These are phyloP conservation scores for Drosophila histrio DNA, from an alignment of 2,888 invertebrate genomes.

Conservation along the genomic window DNA sequence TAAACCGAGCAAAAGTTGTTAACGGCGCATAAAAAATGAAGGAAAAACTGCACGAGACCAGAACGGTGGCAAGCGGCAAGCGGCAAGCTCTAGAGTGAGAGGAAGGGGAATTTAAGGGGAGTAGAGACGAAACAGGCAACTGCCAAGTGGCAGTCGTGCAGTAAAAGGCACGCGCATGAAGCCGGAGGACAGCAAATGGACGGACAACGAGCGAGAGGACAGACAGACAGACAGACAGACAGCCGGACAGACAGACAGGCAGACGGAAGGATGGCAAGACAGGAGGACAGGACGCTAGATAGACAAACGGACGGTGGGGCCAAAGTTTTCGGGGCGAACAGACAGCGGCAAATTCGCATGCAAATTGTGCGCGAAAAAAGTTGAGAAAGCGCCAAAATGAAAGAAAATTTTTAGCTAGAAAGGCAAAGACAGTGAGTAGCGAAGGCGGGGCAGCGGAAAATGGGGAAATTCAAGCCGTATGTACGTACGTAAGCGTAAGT, in stretches of 20 bases:
- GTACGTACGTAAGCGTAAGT: slow-evolving; percentile 46
- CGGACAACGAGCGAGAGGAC: slow-evolving; percentile 42
- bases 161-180: slow-evolving; percentile 66
- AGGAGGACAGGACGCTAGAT: background rate
- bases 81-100: background rate
- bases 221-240: background rate
- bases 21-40: slow-evolving; percentile 77
- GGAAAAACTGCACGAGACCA: slow-evolving; percentile 51
- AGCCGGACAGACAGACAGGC: slow-evolving; percentile 12
- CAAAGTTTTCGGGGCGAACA: slow-evolving; percentile 52
- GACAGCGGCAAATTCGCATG: slow-evolving; percentile 79
- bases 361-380: slow-evolving; percentile 80
- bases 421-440: background rate
- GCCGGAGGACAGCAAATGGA: slow-evolving; percentile 56
- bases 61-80: slow-evolving; percentile 18
- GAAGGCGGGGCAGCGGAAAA: background rate
- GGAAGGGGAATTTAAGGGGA: background rate
- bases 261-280: slow-evolving; percentile 1
- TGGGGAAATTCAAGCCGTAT: background rate
- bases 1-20: slow-evolving; percentile 80
- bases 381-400: slow-evolving; percentile 60
- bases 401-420: slow-evolving; percentile 41
- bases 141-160: slow-evolving; percentile 77
- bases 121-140: slow-evolving; percentile 12
- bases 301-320: slow-evolving; percentile 17